Evolutionary conservation across 2,797 vertebrate species (phyloP).

Genomic region (Benthosema pterotum): DNA sequence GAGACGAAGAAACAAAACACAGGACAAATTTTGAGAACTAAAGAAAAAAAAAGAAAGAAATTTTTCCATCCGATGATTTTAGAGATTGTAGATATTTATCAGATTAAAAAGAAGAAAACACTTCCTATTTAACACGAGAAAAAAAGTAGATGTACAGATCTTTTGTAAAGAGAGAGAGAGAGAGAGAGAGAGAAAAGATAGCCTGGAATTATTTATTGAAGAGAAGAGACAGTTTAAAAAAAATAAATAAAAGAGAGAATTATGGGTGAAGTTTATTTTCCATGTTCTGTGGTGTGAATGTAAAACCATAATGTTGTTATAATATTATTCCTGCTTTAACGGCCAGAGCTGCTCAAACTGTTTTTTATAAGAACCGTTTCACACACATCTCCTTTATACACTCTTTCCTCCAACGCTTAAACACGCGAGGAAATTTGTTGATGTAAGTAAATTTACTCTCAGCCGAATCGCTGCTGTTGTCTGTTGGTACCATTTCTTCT

Average conservation of each 20-base stretch:
- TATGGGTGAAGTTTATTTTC: constrained; percentile 96
- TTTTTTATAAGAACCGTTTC: constrained; percentile 90
- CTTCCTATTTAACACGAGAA: constrained; percentile 76
- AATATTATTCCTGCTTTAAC: constrained; percentile 96
- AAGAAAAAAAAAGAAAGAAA: constrained; percentile 66
- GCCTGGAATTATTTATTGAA: constrained; percentile 70
- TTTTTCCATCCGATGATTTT: constrained; percentile 77
- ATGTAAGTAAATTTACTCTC: too few relatives aligned
- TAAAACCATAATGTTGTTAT: constrained; percentile 92
- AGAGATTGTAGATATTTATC: constrained; percentile 88
- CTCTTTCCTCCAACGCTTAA: constrained; percentile 98
- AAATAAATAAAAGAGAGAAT: constrained; percentile 79
- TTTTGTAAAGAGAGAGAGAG: constrained; percentile 71
- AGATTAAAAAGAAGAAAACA: constrained; percentile 14
- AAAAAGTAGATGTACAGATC: constrained; percentile 83
- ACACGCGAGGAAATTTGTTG: constrained; percentile 94
- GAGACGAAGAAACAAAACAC: constrained; percentile 82
- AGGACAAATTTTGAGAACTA: constrained; percentile 78
- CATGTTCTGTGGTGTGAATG: constrained; percentile 99
- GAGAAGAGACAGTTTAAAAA: constrained; percentile 61
- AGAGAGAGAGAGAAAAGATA: too few relatives aligned
- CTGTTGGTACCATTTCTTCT: too few relatives aligned
- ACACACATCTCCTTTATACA: constrained; percentile 99
- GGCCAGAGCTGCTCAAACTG: constrained; percentile 46
- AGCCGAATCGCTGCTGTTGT: too few relatives aligned